These are phyloP conservation scores for Marasmarcha lunaedactyla DNA, from an alignment of 2,888 invertebrate species.

Conservation along the genomic window DNA sequence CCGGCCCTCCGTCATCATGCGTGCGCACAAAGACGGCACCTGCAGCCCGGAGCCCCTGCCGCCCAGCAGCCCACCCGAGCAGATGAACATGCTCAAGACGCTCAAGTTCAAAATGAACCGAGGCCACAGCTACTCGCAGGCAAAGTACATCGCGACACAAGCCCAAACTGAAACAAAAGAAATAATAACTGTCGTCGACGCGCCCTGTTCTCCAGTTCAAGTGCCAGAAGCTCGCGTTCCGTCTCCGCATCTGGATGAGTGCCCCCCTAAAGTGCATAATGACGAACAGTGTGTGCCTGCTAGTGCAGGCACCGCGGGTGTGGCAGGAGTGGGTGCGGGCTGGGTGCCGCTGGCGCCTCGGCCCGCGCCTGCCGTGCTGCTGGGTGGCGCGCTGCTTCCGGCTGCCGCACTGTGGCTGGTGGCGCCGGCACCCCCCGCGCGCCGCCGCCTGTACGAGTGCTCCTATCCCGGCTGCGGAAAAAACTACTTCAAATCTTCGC, in stretches of 20 bases:
- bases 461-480: slow-evolving; percentile 91
- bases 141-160: slow-evolving; percentile 67
- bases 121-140: slow-evolving; percentile 73
- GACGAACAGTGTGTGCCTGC: no score
- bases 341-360: slow-evolving; percentile 58
- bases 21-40: slow-evolving; percentile 84
- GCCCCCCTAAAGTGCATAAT: no score
- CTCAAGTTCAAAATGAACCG: slow-evolving; percentile 80
- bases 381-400: slow-evolving; percentile 45
- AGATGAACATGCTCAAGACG: slow-evolving; percentile 75
- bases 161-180: slow-evolving; percentile 27
- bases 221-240: slow-evolving; percentile 33
- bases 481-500: slow-evolving; percentile 97
- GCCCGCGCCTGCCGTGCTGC: slow-evolving; percentile 57
- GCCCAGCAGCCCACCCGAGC: no score
- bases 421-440: slow-evolving; percentile 57
- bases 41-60: slow-evolving; percentile 66
- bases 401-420: slow-evolving; percentile 51
- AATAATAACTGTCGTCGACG: slow-evolving; percentile 12
- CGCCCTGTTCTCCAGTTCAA: slow-evolving; percentile 20
- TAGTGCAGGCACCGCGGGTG: no score
- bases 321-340: slow-evolving; percentile 28
- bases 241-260: slow-evolving; percentile 28
- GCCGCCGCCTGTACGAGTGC: slow-evolving; percentile 87
- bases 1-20: slow-evolving; percentile 85